Percentiles rank a stretch among this genome's conserved stretches.
These are phyloP conservation scores for Dendrocincla tyrannina DNA, from an alignment of 2,797 vertebrate genomes.

Conservation along the genomic window DNA sequence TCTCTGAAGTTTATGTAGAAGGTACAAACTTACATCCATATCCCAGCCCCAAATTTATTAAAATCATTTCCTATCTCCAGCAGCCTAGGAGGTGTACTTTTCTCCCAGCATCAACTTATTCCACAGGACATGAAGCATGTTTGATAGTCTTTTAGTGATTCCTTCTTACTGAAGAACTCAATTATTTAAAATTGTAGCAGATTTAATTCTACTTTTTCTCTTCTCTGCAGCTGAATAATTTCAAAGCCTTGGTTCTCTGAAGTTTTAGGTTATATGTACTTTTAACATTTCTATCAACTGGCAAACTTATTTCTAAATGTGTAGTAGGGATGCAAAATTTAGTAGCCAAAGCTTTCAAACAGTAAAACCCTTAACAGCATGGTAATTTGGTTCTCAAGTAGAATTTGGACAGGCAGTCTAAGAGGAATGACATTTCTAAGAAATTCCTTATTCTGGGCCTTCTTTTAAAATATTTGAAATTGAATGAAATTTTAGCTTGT, in stretches of 20 bases:
- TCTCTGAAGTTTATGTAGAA: not conserved
- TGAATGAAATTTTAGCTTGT: not conserved
- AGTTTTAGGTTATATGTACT: not conserved
- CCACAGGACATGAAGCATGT: not conserved
- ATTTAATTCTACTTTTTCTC: not conserved
- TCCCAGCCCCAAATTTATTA: not conserved
- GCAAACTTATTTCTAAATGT: not conserved
- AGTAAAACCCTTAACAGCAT: not conserved
- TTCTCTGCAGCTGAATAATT: not conserved
- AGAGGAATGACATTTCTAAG: not conserved
- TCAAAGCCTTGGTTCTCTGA: not conserved
- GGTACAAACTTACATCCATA: not conserved
- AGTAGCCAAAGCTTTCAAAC: not conserved
- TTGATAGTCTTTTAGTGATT: not conserved
- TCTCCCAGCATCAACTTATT: not conserved
- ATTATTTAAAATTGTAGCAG: not conserved
- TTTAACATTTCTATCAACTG: not conserved
- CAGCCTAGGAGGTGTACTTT: not conserved
- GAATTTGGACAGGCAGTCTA: not conserved
- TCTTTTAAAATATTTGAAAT: not conserved
- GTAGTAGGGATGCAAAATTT: not conserved
- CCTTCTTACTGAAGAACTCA: not conserved
- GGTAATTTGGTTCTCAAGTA: not conserved
- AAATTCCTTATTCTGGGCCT: not conserved
- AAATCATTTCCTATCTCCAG: not conserved